Evolutionary conservation across 2,888 invertebrate species (phyloP).

Genomic region (Limulus polyphemus): DNA sequence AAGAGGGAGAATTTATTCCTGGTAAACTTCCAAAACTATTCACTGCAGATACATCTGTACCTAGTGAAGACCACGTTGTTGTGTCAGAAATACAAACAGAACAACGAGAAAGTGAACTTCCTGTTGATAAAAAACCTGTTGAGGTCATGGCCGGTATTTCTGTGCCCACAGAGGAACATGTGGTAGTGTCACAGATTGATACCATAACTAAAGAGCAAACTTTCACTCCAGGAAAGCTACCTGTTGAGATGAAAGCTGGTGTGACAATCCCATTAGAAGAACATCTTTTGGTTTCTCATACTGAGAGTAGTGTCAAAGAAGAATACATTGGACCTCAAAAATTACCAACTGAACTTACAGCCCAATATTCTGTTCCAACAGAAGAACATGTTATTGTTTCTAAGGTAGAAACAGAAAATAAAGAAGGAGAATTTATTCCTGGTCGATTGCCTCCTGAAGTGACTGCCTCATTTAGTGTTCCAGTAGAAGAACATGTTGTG

Average conservation of each 20-base stretch:
- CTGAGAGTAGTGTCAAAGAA: slow-evolving; percentile 77
- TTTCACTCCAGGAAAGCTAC: slow-evolving; percentile 8
- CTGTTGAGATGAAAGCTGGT: slow-evolving; percentile 6
- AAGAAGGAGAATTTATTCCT: slow-evolving; percentile 15
- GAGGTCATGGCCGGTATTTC: slow-evolving; percentile 13
- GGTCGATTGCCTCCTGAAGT: slow-evolving; percentile 9
- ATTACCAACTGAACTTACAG: slow-evolving; percentile 9
- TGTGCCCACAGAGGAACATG: slow-evolving; percentile 17
- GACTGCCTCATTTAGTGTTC: slow-evolving; percentile 13
- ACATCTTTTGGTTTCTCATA: slow-evolving; percentile 51
- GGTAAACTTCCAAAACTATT: slow-evolving; percentile 5
- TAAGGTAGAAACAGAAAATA: slow-evolving; percentile 12
- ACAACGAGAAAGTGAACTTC: slow-evolving; percentile 8
- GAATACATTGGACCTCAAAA: slow-evolving; percentile 7
- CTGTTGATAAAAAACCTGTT: slow-evolving; percentile 5
- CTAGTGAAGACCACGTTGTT: slow-evolving; percentile 18
- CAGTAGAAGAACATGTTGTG: slow-evolving; percentile 17
- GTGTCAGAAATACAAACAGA: slow-evolving; percentile 14
- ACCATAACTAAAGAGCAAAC: slow-evolving; percentile 7
- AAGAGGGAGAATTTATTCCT: slow-evolving; percentile 10
- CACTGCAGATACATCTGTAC: slow-evolving; percentile 14
- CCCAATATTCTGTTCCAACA: slow-evolving; percentile 13
- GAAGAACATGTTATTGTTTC: slow-evolving; percentile 24
- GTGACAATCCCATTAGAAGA: slow-evolving; percentile 16
- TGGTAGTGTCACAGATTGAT: slow-evolving; percentile 17